A percentile compares a stretch with the other conserved stretches of the same genome.
Evolutionary conservation across 2,888 invertebrate genomes (phyloP).

Genomic region (Leptothorax acervorum): DNA sequence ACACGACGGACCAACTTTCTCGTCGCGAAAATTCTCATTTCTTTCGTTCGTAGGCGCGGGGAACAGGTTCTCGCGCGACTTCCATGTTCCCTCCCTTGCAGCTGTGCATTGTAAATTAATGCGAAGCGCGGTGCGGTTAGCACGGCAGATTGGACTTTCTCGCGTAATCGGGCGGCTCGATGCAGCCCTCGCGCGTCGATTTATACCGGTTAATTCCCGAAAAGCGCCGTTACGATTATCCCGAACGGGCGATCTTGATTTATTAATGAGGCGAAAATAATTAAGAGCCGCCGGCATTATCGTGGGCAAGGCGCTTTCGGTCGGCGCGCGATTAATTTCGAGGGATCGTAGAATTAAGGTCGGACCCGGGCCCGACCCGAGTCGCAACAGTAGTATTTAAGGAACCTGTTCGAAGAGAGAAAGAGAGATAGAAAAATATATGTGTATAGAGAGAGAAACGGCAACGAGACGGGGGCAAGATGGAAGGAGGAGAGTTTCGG

Average conservation of each 20-base stretch:
- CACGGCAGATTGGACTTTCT: conserved; percentile 27
- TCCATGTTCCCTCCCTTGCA: not conserved
- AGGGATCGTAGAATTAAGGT: conserved; percentile 50
- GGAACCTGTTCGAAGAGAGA: conserved; percentile 62
- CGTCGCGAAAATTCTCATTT: conserved; percentile 21
- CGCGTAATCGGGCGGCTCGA: conserved; percentile 42
- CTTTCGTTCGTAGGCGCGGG: conserved; percentile 34
- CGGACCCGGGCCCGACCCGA: conserved; percentile 37
- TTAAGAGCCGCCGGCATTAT: conserved; percentile 61
- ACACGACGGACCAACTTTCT: not conserved
- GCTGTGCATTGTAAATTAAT: conserved; percentile 46
- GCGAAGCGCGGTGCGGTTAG: conserved; percentile 15
- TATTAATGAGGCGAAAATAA: conserved; percentile 72
- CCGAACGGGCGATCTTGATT: conserved; percentile 59
- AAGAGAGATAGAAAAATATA: not conserved
- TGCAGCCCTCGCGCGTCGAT: conserved; percentile 18
- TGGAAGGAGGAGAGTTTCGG: conserved; percentile 5
- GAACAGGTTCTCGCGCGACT: conserved; percentile 35
- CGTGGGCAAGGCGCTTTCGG: conserved; percentile 39
- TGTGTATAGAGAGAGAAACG: not conserved
- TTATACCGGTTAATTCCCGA: conserved; percentile 46
- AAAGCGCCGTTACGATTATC: conserved; percentile 48
- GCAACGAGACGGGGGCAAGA: not conserved
- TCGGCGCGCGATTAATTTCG: conserved; percentile 55
- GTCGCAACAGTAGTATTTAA: conserved; percentile 65